Percentiles rank a stretch among this genome's conserved stretches.
Evolutionary conservation across 2,113 vertebrate genomes (phyloP).

Genomic region (Platycercus adscitus): DNA sequence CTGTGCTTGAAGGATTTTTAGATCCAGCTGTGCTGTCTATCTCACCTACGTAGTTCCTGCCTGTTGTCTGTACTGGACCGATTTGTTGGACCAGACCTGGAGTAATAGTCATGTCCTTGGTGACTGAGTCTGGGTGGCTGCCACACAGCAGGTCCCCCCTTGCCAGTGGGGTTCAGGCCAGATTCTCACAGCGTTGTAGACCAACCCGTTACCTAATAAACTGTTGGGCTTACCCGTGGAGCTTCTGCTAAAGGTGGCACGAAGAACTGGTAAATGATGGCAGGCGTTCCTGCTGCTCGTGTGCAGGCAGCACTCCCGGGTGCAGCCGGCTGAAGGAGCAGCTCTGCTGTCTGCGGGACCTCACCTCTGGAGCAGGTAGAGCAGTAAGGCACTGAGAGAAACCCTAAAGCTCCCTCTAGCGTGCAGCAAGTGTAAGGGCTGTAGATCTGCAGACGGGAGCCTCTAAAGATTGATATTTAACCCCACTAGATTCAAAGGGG

Average conservation of each 20-base stretch:
- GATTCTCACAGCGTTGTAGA: not conserved
- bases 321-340: not conserved
- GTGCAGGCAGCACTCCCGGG: no score
- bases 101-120: not conserved
- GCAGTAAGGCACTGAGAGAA: not conserved
- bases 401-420: not conserved
- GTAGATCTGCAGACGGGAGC: accelerated
- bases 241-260: not conserved
- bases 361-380: not conserved
- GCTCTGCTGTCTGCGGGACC: no score
- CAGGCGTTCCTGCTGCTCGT: not conserved
- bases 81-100: not conserved
- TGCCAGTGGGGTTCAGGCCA: not conserved
- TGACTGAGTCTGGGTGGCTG: not conserved
- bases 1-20: not conserved
- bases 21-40: not conserved
- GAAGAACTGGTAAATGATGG: not conserved
- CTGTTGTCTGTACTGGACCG: not conserved
- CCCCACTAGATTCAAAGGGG: not conserved
- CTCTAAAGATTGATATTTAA: not conserved
- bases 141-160: not conserved
- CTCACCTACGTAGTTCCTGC: not conserved
- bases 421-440: not conserved
- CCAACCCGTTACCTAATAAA: not conserved
- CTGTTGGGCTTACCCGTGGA: not conserved